Percentiles rank a stretch among this genome's conserved stretches.
phyloP scores from a whole-genome alignment of 2,888 invertebrate genomes.

The Drosophila rellima region DNA sequence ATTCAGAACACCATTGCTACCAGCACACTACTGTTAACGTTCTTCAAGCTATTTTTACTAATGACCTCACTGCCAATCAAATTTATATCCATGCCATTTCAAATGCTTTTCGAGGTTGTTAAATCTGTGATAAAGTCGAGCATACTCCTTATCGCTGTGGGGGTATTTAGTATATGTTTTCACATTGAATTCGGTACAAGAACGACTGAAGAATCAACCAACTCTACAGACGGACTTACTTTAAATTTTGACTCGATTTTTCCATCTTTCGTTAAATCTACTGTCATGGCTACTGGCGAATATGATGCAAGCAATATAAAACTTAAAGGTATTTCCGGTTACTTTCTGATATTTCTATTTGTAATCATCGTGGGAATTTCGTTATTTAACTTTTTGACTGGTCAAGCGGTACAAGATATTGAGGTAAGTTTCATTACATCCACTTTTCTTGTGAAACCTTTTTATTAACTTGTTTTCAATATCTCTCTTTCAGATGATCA shows the following conservation, averaged over 20 bases:
- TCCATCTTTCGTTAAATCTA: neutral
- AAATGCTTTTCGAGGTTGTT: conserved; percentile 10
- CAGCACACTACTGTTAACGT: neutral
- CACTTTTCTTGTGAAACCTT: neutral
- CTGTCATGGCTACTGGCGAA: conserved; percentile 20
- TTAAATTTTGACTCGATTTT: neutral
- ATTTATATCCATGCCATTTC: conserved; percentile 16
- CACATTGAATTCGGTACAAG: neutral
- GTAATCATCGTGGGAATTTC: conserved; percentile 10
- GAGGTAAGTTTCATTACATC: conserved; percentile 6
- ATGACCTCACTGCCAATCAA: neutral
- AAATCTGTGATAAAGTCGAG: neutral
- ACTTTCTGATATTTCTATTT: neutral
- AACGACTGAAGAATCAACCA: neutral
- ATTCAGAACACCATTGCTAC: neutral
- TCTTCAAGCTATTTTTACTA: neutral
- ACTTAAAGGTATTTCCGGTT: neutral
- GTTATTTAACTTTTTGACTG: conserved; percentile 7
- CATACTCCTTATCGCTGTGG: neutral
- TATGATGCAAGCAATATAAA: conserved; percentile 12
- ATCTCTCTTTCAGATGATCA: neutral
- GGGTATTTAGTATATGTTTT: conserved; percentile 11
- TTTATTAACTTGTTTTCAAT: too few relatives aligned
- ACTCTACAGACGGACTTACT: neutral
- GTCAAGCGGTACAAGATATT: conserved; percentile 10